These are phyloP conservation scores for Globodera rostochiensis DNA, from an alignment of 1,140 invertebrate genomes.

Conservation along the genomic window DNA sequence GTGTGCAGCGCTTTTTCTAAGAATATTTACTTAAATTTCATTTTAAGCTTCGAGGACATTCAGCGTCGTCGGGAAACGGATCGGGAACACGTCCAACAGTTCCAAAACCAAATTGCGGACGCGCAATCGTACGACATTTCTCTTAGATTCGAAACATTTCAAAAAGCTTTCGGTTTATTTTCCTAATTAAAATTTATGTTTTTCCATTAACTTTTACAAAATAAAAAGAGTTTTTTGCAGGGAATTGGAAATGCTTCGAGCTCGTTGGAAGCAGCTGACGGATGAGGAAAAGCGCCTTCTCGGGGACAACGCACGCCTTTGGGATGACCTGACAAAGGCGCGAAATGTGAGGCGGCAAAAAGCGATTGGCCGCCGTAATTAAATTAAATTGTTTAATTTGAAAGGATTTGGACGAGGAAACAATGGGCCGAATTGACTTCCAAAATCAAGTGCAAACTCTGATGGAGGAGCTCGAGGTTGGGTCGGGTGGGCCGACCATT, in stretches of 20 bases:
- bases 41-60: conserved; percentile 68
- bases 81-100: conserved; percentile 59
- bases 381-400: neutral
- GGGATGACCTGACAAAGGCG: conserved; percentile 68
- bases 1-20: conserved; percentile 37
- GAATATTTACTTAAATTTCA: neutral
- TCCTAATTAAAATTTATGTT: no score
- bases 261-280: conserved; percentile 68
- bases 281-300: conserved; percentile 68
- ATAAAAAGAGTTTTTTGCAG: conserved; percentile 30
- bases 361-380: neutral
- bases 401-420: conserved; percentile 87
- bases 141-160: no score
- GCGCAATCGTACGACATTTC: conserved; percentile 58
- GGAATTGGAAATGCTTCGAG: conserved; percentile 69
- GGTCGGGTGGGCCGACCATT: neutral
- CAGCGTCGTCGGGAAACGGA: conserved; percentile 67
- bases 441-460: conserved; percentile 77
- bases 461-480: conserved; percentile 75
- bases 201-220: no score
- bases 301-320: conserved; percentile 67
- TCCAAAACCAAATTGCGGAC: conserved; percentile 69
- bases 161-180: no score
- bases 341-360: conserved; percentile 46
- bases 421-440: conserved; percentile 84